A percentile compares a stretch with the other conserved stretches of the same genome.
phyloP scores from a whole-genome alignment of 2,113 vertebrate species.

The Plectropomus leopardus region DNA sequence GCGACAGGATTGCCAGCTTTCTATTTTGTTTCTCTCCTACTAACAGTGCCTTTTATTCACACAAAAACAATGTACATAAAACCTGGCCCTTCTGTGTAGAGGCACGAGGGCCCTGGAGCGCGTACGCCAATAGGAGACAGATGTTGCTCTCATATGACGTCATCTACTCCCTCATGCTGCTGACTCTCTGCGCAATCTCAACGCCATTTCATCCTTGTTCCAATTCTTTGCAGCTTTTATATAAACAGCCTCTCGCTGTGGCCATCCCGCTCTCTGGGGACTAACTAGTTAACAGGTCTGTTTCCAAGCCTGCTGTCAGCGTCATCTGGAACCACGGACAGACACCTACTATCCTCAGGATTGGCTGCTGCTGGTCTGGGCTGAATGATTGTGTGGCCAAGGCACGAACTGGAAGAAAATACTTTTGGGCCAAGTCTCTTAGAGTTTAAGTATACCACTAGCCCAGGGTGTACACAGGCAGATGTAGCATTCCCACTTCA shows the following conservation, averaged over 20 bases:
- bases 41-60: constrained; percentile 15
- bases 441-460: neutral
- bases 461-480: constrained; percentile 6
- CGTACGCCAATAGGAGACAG: constrained; percentile 75
- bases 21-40: neutral
- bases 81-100: constrained; percentile 18
- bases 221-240: constrained; percentile 22
- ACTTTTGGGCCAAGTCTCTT: neutral
- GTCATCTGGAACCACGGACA: constrained; percentile 41
- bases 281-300: constrained; percentile 54
- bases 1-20: neutral
- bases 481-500: neutral
- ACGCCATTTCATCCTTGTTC: constrained; percentile 45
- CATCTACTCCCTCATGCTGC: constrained; percentile 23
- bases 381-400: constrained; percentile 8
- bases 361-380: constrained; percentile 14
- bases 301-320: constrained; percentile 33
- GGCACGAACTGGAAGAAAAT: constrained; percentile 12
- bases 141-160: constrained; percentile 73
- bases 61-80: constrained; percentile 30
- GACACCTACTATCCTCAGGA: constrained; percentile 37
- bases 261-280: constrained; percentile 24
- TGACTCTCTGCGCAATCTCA: constrained; percentile 52
- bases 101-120: constrained; percentile 22
- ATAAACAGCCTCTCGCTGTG: constrained; percentile 45